Base-by-base conservation (phyloP, 2,113 vertebrate genomes). In the Austrofundulus limnaeus region DNA sequence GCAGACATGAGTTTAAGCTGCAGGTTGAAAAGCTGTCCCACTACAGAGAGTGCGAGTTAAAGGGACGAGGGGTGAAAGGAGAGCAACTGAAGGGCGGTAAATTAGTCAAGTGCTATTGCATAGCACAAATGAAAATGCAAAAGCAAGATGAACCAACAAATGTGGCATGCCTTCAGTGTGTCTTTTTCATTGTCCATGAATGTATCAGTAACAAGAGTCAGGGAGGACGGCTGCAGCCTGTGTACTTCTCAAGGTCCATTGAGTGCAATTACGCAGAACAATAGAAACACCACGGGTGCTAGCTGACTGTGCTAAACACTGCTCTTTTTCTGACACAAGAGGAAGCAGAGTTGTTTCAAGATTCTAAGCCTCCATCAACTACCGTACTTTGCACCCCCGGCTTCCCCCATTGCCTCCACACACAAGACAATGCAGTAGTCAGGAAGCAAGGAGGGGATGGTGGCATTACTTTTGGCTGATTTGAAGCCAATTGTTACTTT, bases 401-500 rank as follows among this genome's bases (percentile, higher is more conserved):
- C n/a, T n/a, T 54, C 23, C 19, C 6, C 61, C 69, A 58, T 77
- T 49, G 63, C 79, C 67, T 51, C 37, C 38, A 24, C 34, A 0
- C 43, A 34, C 51, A n/a, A 70, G 64, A 61, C 21, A 15, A 41
- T 37, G 60, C 54, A 13, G 37, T 23, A 45, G 56, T 59, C 52
- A 67, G 80, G 50, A 84, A 87, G 84, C 51, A 37, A 78, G 73
- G 21, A 75, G 79, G 75, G 70, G 72, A 73, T 57, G 79, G 72
- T 21, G 34, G 71, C 77, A 92, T 92, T 90, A 90, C 70, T 76
- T 90, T 82, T 88, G 85, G 80, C 82, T 88, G 78, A 82, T 90
- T 88, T 89, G 77, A 90, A 75, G 80, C 79, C 89, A 90, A 91
- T 89, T 91, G 88, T 82, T 46, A 76, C 88, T 89, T 91, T 88